Evolutionary conservation across 30 jellyfish, hydroid and myxozoan species (phyloP).

Genomic region (Catostylus mosaicus): DNA sequence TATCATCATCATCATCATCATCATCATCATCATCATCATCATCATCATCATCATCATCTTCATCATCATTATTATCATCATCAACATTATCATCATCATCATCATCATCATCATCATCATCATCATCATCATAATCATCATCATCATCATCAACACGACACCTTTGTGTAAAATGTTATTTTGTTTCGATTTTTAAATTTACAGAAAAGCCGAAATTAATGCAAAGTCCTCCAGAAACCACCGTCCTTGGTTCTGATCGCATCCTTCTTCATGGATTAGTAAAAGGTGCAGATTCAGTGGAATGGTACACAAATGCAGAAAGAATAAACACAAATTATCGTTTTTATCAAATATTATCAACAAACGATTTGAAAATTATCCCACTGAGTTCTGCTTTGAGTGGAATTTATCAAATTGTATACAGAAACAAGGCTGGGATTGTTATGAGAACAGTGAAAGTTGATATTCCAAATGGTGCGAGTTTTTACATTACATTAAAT

Average conservation of each 20-base stretch:
- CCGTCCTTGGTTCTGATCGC: constrained; percentile 15
- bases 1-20: not conserved
- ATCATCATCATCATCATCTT: constrained; percentile 19
- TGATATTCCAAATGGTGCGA: constrained; percentile 29
- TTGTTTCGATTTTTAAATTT: not conserved
- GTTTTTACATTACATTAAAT: too few relatives aligned
- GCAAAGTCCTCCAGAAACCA: constrained; percentile 20
- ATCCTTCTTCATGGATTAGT: constrained; percentile 38
- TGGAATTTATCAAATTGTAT: constrained; percentile 58
- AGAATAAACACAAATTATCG: not conserved
- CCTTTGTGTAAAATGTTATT: not conserved
- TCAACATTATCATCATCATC: not conserved
- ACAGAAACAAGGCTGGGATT: constrained; percentile 33
- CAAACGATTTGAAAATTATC: constrained; percentile 3
- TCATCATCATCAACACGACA: not conserved
- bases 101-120: not conserved
- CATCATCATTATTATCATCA: not conserved
- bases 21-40: not conserved
- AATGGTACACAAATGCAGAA: constrained; percentile 75
- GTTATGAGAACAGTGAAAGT: constrained; percentile 46
- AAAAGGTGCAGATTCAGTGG: constrained; percentile 1
- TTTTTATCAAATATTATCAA: constrained; percentile 10
- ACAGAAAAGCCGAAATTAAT: constrained; percentile 49
- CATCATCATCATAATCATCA: not conserved
- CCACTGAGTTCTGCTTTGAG: constrained; percentile 13